A percentile compares a stretch with the other conserved stretches of the same genome.
These are phyloP conservation scores for Notechis scutatus DNA, from an alignment of 2,113 vertebrate genomes.

Conservation along the genomic window DNA sequence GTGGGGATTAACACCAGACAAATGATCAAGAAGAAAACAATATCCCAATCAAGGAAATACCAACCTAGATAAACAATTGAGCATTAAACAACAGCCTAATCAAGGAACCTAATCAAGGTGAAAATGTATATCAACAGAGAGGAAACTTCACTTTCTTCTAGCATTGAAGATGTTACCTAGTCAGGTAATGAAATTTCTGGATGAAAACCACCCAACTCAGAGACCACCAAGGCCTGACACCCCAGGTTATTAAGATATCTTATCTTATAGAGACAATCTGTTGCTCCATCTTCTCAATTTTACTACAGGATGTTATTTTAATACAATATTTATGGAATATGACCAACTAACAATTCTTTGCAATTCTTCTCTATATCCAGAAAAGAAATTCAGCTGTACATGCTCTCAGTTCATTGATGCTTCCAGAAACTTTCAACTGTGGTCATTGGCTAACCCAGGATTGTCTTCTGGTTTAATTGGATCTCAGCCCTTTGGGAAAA, in stretches of 20 bases:
- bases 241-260: background rate
- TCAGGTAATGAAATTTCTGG: no score
- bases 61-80: no score
- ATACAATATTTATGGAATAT: background rate
- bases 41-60: no score
- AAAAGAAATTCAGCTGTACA: background rate
- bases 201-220: no score
- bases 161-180: no score
- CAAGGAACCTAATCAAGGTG: no score
- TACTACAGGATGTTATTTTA: background rate
- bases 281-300: background rate
- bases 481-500: background rate
- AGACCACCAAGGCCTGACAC: no score
- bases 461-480: background rate
- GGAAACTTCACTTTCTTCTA: no score
- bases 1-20: no score
- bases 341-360: background rate
- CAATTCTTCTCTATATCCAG: background rate
- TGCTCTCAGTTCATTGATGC: background rate
- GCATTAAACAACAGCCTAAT: no score
- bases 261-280: background rate
- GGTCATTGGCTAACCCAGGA: background rate
- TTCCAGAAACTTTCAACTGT: background rate
- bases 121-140: no score
- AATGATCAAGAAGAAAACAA: no score